These are phyloP conservation scores for Folsomia manolachei DNA, from an alignment of 2,888 invertebrate species.

Conservation along the genomic window DNA sequence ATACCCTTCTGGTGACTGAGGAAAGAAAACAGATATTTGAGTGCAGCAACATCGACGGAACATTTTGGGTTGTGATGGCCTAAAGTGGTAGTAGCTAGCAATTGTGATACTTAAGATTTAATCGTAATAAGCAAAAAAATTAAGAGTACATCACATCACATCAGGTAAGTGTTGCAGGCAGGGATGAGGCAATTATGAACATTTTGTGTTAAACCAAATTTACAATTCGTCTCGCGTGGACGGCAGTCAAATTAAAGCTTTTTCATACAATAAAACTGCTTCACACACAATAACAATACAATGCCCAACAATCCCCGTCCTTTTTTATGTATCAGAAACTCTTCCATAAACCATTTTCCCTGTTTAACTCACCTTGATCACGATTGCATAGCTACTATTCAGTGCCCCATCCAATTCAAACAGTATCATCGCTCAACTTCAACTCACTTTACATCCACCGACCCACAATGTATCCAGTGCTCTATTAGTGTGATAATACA, in stretches of 20 bases:
- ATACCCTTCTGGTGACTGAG: too few species aligned
- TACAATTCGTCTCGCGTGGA: constrained; percentile 51
- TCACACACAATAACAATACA: constrained; percentile 21
- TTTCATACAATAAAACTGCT: constrained; percentile 30
- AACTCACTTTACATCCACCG: background rate
- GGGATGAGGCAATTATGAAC: constrained; percentile 46
- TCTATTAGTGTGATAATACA: background rate
- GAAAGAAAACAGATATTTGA: constrained; percentile 10
- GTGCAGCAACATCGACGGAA: too few species aligned
- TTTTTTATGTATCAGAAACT: background rate
- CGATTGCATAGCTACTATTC: too few species aligned
- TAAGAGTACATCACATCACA: constrained; percentile 17
- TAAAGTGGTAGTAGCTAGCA: background rate
- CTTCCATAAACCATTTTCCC: constrained; percentile 13
- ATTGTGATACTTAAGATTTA: constrained; percentile 3
- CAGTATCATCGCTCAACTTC: constrained; percentile 16
- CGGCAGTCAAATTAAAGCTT: constrained; percentile 35
- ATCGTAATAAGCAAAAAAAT: constrained; percentile 35
- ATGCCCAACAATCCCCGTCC: constrained; percentile 14
- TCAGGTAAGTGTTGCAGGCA: constrained; percentile 10
- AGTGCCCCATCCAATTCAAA: constrained; percentile 16
- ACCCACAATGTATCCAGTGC: background rate
- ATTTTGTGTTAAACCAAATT: constrained; percentile 51
- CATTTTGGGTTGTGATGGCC: too few species aligned
- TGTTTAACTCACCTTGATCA: constrained; percentile 9